Percentiles rank a stretch among this genome's conserved stretches.
These are phyloP conservation scores for Aleiodes testaceus DNA, from an alignment of 2,888 invertebrate genomes.

Conservation along the genomic window DNA sequence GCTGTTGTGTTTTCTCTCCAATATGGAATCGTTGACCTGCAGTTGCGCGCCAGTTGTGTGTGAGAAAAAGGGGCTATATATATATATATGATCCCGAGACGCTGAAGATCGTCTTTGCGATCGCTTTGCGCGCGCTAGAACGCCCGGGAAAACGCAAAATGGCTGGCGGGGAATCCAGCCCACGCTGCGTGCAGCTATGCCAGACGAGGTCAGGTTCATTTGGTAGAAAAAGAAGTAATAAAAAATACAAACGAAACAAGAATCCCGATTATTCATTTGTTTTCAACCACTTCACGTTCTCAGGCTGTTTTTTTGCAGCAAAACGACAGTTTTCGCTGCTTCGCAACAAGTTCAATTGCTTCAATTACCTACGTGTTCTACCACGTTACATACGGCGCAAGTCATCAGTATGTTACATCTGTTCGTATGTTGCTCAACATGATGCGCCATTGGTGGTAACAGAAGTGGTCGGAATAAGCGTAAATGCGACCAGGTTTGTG, in stretches of 20 bases:
- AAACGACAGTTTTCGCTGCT: not conserved
- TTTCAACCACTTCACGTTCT: not conserved
- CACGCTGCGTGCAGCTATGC: conserved; percentile 36
- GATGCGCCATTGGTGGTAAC: not conserved
- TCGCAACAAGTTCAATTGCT: conserved; percentile 26
- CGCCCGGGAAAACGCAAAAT: conserved; percentile 49
- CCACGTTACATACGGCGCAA: not conserved
- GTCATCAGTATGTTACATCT: conserved; percentile 31
- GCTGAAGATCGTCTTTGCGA: conserved; percentile 47
- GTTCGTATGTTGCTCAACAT: conserved; percentile 27
- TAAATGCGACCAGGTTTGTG: conserved; percentile 1
- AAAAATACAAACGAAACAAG: too few species aligned
- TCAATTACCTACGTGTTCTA: conserved; percentile 18
- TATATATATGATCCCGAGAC: conserved; percentile 37
- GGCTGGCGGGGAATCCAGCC: conserved; percentile 46
- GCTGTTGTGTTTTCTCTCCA: conserved; percentile 42
- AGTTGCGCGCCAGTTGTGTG: conserved; percentile 49
- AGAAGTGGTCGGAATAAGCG: conserved; percentile 12
- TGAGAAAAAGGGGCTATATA: conserved; percentile 48
- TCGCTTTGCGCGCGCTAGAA: conserved; percentile 52
- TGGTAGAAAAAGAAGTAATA: not conserved
- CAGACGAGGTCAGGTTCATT: conserved; percentile 21
- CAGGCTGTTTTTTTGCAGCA: not conserved
- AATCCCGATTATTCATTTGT: conserved; percentile 32
- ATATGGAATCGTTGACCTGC: conserved; percentile 57